Percentiles rank a stretch among this genome's conserved stretches.
Evolutionary conservation across 2,888 invertebrate genomes (phyloP).

Genomic region (Pristionchus maxplancki): DNA sequence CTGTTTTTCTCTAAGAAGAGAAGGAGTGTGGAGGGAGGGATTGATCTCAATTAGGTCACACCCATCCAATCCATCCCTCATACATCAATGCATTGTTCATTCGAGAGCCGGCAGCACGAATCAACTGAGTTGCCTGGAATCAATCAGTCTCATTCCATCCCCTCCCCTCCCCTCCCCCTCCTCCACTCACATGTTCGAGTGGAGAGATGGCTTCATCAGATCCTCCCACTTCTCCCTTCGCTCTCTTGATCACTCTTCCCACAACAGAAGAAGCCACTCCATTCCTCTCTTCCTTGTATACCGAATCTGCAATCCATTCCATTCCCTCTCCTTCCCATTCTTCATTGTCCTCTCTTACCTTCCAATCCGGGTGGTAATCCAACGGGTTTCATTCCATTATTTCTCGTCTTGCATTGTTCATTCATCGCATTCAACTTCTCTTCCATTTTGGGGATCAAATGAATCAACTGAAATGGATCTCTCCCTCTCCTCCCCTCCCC

Average conservation of each 20-base stretch:
- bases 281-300: slow-evolving; percentile 64
- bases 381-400: background rate
- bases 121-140: slow-evolving; percentile 82
- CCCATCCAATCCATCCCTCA: slow-evolving; percentile 99
- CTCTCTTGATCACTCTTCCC: slow-evolving; percentile 60
- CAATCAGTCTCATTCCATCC: background rate
- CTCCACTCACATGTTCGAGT: slow-evolving; percentile 62
- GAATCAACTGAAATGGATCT: slow-evolving; percentile 10
- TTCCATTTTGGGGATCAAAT: background rate
- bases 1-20: background rate
- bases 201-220: slow-evolving; percentile 52
- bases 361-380: slow-evolving; percentile 34
- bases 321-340: background rate
- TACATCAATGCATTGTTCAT: slow-evolving; percentile 96
- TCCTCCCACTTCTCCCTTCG: slow-evolving; percentile 58
- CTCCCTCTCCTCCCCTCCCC: background rate
- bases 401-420: slow-evolving; percentile 2
- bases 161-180: too few relatives aligned
- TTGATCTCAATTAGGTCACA: slow-evolving; percentile 83
- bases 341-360: slow-evolving; percentile 22
- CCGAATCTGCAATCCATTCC: slow-evolving; percentile 28
- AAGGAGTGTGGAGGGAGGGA: background rate
- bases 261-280: slow-evolving; percentile 63
- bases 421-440: background rate
- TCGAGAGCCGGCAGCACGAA: slow-evolving; percentile 92